Evolutionary conservation across 92 coral and sea anemone genomes (phyloP), one percentile per base, ranked within the genome.

Genomic region (Phenganax stokvisi): DNA sequence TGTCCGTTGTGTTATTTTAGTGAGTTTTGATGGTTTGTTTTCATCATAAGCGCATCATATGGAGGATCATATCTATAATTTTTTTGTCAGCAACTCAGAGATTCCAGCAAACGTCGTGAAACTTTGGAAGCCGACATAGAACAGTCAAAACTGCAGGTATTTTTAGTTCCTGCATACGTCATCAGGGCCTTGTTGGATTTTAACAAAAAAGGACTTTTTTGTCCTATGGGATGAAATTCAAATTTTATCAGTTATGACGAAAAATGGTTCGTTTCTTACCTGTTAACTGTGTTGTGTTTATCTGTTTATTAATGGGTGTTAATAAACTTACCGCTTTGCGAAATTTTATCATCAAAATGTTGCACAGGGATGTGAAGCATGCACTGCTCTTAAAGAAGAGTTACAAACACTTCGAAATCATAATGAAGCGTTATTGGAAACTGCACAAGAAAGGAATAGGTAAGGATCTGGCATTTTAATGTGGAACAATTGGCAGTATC

Each of bases 341-440:
- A 17, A 3, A 0, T 5, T 7, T 54, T 27, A 9, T 10, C 12
- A 47, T 74, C 12, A 74, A 53, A 12, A 12, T 73, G 29, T 57
- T 37, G 10, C 63, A 7, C 68, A 85, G 88, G 88, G n/a, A 0
- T 85, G 88, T 80, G 69, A 54, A 59, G 57, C 55, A 6, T 85
- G 88, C 44, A 64, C 11, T 10, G 57, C 29, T 12, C 75, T 85
- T 54, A 75, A 83, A 44, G 58, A 85, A 65, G 76, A 79, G 62
- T 60, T 64, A 47, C 66, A 57, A 9, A 15, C 68, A 56, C 62
- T 81, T 13, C 79, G 81, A 12, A 81, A 80, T 72, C 77, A 80
- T 56, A 71, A 80, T 17, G 76, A 74, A 44, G 62, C 13, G 68
- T 67, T 85, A 29, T 71, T 65, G 54, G 88, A 80, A 57, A 75